These are phyloP conservation scores for Cyprinodon tularosa DNA, from an alignment of 2,113 vertebrate genomes.

Conservation along the genomic window DNA sequence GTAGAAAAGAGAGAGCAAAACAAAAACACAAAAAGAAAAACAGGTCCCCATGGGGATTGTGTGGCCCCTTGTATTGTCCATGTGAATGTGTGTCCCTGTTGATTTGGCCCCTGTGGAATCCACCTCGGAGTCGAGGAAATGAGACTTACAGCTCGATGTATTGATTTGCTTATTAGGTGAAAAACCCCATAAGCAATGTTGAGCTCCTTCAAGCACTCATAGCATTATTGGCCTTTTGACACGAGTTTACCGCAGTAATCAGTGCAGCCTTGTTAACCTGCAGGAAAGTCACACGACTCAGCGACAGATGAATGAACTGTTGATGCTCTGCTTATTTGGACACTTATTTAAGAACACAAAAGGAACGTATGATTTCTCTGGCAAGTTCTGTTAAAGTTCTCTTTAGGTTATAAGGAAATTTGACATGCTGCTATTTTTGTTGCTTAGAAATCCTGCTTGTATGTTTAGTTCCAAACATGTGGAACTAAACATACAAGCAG, in stretches of 20 bases:
- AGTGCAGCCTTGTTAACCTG: slow-evolving; percentile 36
- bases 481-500: no score
- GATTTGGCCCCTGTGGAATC: slow-evolving; percentile 66
- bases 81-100: slow-evolving; percentile 71
- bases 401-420: not conserved
- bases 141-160: slow-evolving; percentile 67
- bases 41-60: slow-evolving; percentile 51
- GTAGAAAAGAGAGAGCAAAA: not conserved
- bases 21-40: slow-evolving; percentile 10
- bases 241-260: slow-evolving; percentile 39
- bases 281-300: not conserved
- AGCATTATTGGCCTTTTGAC: slow-evolving; percentile 42
- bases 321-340: not conserved
- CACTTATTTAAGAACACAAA: not conserved
- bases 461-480: no score
- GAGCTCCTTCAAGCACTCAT: slow-evolving; percentile 51
- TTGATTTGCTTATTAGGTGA: slow-evolving; percentile 79
- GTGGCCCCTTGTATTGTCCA: slow-evolving; percentile 59
- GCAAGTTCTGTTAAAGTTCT: not conserved
- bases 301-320: slow-evolving; percentile 1
- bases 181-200: slow-evolving; percentile 67
- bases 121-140: slow-evolving; percentile 48
- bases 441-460: not conserved
- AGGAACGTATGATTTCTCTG: not conserved
- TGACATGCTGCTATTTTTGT: not conserved